These are phyloP conservation scores for Anthoscopus minutus DNA, from an alignment of 2,113 vertebrate genomes.

Conservation along the genomic window DNA sequence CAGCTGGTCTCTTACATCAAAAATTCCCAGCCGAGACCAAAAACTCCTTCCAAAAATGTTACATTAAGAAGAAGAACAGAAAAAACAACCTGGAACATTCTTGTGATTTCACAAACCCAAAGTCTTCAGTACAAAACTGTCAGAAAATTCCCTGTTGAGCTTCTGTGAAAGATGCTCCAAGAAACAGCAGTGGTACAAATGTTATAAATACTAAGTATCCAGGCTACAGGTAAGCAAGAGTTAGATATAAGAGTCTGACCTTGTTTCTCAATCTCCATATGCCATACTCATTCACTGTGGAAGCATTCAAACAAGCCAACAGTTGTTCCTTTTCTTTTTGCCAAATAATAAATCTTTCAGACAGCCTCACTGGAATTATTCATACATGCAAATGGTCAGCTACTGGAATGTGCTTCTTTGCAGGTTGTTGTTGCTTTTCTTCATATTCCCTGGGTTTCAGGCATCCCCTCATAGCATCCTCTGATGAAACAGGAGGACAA, in stretches of 20 bases:
- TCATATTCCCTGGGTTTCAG: neutral
- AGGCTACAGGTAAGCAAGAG: neutral
- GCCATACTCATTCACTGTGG: neutral
- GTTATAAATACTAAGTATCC: neutral
- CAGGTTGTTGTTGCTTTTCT: neutral
- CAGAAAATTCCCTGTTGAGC: neutral
- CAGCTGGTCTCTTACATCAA: neutral
- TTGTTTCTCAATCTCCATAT: constrained; percentile 9
- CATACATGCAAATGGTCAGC: neutral
- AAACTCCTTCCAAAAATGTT: neutral
- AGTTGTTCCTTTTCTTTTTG: constrained; percentile 31
- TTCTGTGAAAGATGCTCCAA: neutral
- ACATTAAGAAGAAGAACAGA: neutral
- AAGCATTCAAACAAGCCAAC: constrained; percentile 20
- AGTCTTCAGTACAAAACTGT: neutral
- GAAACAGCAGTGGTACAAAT: neutral
- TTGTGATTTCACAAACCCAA: neutral
- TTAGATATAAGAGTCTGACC: neutral
- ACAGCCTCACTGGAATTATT: constrained; percentile 17
- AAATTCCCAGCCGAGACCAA: neutral
- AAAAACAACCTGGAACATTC: neutral
- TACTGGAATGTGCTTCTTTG: neutral
- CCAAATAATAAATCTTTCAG: constrained; percentile 41
- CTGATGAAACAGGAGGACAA: neutral
- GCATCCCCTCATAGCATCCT: neutral